phyloP scores from a whole-genome alignment of 2,888 invertebrate genomes.

The Pammene fasciana region DNA sequence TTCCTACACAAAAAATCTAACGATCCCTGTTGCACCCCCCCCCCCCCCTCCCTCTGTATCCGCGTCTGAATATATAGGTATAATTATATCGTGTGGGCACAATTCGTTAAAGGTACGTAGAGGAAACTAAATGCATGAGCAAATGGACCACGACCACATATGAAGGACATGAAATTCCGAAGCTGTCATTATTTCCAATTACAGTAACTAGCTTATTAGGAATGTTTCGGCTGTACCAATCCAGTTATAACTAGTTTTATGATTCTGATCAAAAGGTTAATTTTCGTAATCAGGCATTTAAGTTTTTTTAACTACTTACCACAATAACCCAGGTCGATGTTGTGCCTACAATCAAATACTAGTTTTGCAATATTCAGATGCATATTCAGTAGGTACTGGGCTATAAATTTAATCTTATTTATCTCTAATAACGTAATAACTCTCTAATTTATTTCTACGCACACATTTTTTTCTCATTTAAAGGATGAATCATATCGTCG shows the following conservation, averaged over 20 bases:
- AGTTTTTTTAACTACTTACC: neutral
- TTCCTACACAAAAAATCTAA: too few species aligned
- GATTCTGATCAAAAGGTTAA: slow-evolving; percentile 1
- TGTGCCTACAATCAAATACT: neutral
- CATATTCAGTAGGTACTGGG: neutral
- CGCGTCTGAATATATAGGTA: too few species aligned
- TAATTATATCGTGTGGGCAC: neutral
- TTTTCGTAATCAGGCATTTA: slow-evolving; percentile 1
- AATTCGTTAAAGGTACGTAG: neutral
- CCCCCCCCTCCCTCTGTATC: too few species aligned
- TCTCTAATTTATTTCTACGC: too few species aligned
- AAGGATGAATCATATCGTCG: too few species aligned
- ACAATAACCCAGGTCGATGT: neutral
- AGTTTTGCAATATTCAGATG: neutral
- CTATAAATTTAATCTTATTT: too few species aligned
- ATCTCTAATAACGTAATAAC: too few species aligned
- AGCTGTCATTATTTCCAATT: slow-evolving; percentile 56
- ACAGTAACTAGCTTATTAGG: slow-evolving; percentile 50
- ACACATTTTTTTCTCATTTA: too few species aligned
- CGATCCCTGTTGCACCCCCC: too few species aligned
- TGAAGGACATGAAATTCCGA: slow-evolving; percentile 54
- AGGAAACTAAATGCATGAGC: neutral
- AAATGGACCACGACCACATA: slow-evolving; percentile 5
- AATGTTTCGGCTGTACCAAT: slow-evolving; percentile 19
- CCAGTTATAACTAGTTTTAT: slow-evolving; percentile 13